phyloP scores from a whole-genome alignment of 2,113 vertebrate genomes.

The Hystrix cristata region DNA sequence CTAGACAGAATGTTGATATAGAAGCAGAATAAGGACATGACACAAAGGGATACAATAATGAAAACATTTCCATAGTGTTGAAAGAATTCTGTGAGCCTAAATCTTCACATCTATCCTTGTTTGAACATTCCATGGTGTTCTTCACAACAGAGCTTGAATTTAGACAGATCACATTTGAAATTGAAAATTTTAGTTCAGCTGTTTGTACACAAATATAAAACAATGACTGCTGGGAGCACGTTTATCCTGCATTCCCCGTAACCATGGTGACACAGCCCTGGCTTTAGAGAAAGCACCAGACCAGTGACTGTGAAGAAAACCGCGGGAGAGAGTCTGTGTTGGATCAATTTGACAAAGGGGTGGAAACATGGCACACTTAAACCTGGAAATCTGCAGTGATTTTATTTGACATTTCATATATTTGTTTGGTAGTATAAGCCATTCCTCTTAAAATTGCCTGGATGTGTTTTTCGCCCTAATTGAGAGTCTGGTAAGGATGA shows the following conservation, averaged over 20 bases:
- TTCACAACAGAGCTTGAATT: conserved; percentile 74
- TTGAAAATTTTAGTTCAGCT: conserved; percentile 80
- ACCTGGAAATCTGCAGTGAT: too few relatives aligned
- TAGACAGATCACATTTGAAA: conserved; percentile 62
- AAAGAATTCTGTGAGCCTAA: conserved; percentile 64
- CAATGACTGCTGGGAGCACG: conserved; percentile 79
- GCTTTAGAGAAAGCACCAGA: conserved; percentile 64
- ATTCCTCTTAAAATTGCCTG: not conserved
- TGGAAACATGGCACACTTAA: not conserved
- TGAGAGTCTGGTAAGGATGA: conserved; percentile 14
- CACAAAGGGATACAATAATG: conserved; percentile 3
- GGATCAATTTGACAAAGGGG: not conserved
- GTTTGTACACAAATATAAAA: conserved; percentile 82
- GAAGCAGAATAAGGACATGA: conserved; percentile 18
- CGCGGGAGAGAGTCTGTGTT: not conserved
- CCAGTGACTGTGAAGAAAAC: not conserved
- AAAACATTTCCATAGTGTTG: conserved; percentile 61
- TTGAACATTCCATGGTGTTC: conserved; percentile 35
- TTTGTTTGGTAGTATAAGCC: not conserved
- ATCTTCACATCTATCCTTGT: conserved; percentile 38
- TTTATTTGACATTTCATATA: not conserved
- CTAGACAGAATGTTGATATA: not conserved
- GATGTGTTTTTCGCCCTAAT: not conserved
- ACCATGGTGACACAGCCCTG: conserved; percentile 77
- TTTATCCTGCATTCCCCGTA: conserved; percentile 75